Evolutionary conservation across 2,888 invertebrate genomes (phyloP).

Genomic region (Rotaria socialis): DNA sequence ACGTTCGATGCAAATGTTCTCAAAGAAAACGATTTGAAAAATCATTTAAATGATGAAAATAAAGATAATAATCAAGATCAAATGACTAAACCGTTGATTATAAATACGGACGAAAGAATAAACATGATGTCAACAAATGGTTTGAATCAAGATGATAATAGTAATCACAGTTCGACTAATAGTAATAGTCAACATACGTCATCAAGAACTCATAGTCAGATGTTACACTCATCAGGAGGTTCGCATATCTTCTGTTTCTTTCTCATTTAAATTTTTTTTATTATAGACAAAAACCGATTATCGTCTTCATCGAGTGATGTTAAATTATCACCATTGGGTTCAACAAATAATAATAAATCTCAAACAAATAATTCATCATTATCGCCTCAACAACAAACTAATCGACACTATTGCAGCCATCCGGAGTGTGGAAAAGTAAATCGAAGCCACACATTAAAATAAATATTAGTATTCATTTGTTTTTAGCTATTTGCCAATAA

Average conservation of each 20-base stretch:
- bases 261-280: not conserved
- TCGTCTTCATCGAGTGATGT: not conserved
- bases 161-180: constrained; percentile 23
- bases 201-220: not conserved
- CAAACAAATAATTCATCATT: not conserved
- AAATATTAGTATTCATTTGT: constrained; percentile 10
- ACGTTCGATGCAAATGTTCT: constrained; percentile 9
- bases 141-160: constrained; percentile 18
- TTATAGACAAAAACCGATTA: not conserved
- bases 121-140: not conserved
- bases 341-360: constrained; percentile 18
- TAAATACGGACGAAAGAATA: not conserved
- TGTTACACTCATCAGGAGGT: not conserved
- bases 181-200: constrained; percentile 9
- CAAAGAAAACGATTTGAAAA: not conserved
- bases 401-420: not conserved
- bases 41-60: constrained; percentile 19
- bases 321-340: not conserved
- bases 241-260: too few relatives aligned
- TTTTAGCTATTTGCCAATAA: constrained; percentile 44
- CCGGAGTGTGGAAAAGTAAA: constrained; percentile 1
- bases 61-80: constrained; percentile 18
- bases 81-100: not conserved
- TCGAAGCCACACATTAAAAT: not conserved
- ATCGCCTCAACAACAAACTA: not conserved